Conservation (phyloP, 2,888 invertebrate genomes). For the Sesia apiformis region DNA sequence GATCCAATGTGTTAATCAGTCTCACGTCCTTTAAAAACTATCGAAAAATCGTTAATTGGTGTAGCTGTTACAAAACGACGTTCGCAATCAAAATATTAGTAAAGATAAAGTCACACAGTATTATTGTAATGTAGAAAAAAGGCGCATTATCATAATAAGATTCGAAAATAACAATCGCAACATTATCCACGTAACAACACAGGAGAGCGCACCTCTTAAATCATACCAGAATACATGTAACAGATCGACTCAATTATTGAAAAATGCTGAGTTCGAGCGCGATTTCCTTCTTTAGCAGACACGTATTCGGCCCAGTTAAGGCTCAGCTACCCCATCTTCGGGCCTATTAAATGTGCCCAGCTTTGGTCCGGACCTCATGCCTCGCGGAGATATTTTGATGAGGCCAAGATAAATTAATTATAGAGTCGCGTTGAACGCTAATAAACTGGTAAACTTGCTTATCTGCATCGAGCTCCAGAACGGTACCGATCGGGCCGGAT, state of each 20-base stretch:
- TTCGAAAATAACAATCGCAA: too few species aligned
- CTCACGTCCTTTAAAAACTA: too few species aligned
- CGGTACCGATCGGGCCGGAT: neutral
- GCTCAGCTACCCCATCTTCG: slow-evolving; percentile 10
- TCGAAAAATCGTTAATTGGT: too few species aligned
- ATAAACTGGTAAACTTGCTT: slow-evolving; percentile 45
- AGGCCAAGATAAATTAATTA: slow-evolving; percentile 62
- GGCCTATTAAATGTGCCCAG: slow-evolving; percentile 14
- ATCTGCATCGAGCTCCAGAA: slow-evolving; percentile 36
- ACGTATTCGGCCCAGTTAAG: slow-evolving; percentile 15
- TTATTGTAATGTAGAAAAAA: too few species aligned
- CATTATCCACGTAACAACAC: too few species aligned
- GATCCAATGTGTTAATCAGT: too few species aligned
- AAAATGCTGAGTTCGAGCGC: neutral
- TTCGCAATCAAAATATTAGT: too few species aligned
- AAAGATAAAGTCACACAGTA: too few species aligned
- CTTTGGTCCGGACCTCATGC: slow-evolving; percentile 47
- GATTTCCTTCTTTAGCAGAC: neutral
- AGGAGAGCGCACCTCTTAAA: too few species aligned
- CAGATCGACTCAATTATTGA: neutral
- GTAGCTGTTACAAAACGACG: too few species aligned
- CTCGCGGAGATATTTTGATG: slow-evolving; percentile 57
- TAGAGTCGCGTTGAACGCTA: slow-evolving; percentile 35
- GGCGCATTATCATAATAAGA: too few species aligned
- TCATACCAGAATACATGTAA: too few species aligned